Conservation (phyloP, 1,140 invertebrate species). For the Arctopsyche grandis region DNA sequence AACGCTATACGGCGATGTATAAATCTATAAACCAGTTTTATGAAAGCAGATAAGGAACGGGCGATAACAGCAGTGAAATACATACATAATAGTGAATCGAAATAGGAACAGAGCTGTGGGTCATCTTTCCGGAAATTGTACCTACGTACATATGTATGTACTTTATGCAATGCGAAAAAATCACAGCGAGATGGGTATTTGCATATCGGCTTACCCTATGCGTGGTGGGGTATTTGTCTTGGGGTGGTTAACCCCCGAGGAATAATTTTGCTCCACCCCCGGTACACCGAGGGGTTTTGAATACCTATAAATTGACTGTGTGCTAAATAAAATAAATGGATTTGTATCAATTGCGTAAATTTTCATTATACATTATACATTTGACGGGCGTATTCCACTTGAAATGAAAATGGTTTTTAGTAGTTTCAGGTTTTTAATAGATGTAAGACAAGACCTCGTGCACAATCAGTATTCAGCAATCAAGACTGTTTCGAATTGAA, state of each 20-base stretch:
- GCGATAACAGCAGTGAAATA: too few species aligned
- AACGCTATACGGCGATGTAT: neutral
- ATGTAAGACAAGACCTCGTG: too few species aligned
- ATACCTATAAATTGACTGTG: neutral
- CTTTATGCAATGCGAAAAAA: neutral
- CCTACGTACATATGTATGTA: neutral
- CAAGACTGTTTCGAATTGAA: too few species aligned
- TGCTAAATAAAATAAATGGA: too few species aligned
- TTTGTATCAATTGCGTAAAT: too few species aligned
- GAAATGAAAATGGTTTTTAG: too few species aligned
- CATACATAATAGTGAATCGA: neutral
- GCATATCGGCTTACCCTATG: slow-evolving; percentile 6
- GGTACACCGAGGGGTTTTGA: neutral
- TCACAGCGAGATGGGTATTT: neutral
- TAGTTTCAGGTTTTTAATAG: too few species aligned
- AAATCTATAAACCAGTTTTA: slow-evolving; percentile 2
- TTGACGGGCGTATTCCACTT: too few species aligned
- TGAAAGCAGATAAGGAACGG: too few species aligned
- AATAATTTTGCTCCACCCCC: slow-evolving; percentile 8
- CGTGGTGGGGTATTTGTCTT: slow-evolving; percentile 18
- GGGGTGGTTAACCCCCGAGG: slow-evolving; percentile 27
- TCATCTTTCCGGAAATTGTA: neutral
- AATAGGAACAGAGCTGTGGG: neutral
- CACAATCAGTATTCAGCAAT: too few species aligned
- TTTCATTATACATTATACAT: too few species aligned